Evolutionary conservation across 92 coral and sea anemone species (phyloP).

Genomic region (Plumapathes pennacea): DNA sequence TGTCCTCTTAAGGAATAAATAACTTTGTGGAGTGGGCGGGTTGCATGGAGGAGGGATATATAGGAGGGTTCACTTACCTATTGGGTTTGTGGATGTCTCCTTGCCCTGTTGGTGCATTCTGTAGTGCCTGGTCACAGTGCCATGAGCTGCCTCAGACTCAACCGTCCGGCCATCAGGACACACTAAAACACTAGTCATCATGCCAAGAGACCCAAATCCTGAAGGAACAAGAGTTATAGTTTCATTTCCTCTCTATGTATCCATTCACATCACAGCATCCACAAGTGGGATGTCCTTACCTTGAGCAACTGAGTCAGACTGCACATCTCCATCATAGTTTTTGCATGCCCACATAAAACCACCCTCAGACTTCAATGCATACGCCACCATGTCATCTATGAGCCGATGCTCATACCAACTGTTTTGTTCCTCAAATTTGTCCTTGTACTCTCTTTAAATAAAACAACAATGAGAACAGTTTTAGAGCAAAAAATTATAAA

Average conservation of each 20-base stretch:
- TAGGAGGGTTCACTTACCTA: conserved; percentile 94
- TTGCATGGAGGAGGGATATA: too few species aligned
- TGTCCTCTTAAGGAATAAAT: too few species aligned
- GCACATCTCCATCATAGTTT: conserved; percentile 99
- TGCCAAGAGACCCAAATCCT: conserved; percentile 99
- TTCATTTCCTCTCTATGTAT: background rate
- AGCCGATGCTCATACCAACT: conserved; percentile 98
- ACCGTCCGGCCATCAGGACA: conserved; percentile 99
- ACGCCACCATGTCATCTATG: conserved; percentile 99
- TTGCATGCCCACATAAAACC: conserved; percentile 99
- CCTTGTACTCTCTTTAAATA: conserved; percentile 65
- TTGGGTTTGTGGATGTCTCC: conserved; percentile 97
- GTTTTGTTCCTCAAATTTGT: conserved; percentile 70
- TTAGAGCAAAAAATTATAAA: too few species aligned
- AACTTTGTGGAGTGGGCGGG: too few species aligned
- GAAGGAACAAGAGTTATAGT: background rate
- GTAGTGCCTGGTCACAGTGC: conserved; percentile 95
- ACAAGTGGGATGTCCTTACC: conserved; percentile 37
- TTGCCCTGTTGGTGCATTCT: conserved; percentile 94
- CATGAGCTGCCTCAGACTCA: conserved; percentile 98
- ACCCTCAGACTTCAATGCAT: conserved; percentile 92
- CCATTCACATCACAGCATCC: background rate
- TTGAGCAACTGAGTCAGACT: conserved; percentile 98
- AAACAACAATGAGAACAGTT: background rate
- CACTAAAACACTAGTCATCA: conserved; percentile 99